phyloP scores from a whole-genome alignment of 2,797 vertebrate genomes.

The Megaceryle alcyon region DNA sequence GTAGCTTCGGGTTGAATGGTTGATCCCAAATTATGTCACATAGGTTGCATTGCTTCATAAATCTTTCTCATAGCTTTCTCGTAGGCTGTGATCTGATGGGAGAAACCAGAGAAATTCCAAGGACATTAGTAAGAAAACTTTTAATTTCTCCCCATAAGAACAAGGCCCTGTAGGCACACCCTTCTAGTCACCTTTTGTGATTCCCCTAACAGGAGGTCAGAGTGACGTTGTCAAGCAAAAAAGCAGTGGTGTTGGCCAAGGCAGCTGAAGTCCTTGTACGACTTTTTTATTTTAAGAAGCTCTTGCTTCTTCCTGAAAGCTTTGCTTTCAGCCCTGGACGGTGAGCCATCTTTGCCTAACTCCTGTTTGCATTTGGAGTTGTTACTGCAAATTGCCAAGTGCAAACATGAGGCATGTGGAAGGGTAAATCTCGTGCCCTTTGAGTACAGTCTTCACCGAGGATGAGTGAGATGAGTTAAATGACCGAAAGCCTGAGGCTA shows the following conservation, averaged over 20 bases:
- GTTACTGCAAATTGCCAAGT: not conserved
- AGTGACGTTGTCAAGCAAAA: not conserved
- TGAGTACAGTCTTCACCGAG: not conserved
- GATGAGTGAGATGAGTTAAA: slow-evolving; percentile 71
- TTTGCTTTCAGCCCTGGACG: not conserved
- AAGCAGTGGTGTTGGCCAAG: not conserved
- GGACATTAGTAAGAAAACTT: not conserved
- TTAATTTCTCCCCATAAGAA: not conserved
- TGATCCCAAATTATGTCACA: not conserved
- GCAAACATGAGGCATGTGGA: not conserved
- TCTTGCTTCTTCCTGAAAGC: not conserved
- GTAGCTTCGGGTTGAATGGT: not conserved
- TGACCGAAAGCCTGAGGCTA: slow-evolving; percentile 66
- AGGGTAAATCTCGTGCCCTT: slow-evolving; percentile 39
- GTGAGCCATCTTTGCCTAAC: not conserved
- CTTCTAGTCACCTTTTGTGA: not conserved
- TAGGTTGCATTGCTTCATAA: not conserved
- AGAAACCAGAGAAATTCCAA: not conserved
- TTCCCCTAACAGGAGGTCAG: not conserved
- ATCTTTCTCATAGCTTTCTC: not conserved
- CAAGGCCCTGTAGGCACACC: not conserved
- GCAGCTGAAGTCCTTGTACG: not conserved
- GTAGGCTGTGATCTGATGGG: not conserved
- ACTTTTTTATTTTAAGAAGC: not conserved
- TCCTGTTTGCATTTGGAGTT: not conserved